Conservation (phyloP, 2,113 vertebrate species). For the Dromiciops gliroides region DNA sequence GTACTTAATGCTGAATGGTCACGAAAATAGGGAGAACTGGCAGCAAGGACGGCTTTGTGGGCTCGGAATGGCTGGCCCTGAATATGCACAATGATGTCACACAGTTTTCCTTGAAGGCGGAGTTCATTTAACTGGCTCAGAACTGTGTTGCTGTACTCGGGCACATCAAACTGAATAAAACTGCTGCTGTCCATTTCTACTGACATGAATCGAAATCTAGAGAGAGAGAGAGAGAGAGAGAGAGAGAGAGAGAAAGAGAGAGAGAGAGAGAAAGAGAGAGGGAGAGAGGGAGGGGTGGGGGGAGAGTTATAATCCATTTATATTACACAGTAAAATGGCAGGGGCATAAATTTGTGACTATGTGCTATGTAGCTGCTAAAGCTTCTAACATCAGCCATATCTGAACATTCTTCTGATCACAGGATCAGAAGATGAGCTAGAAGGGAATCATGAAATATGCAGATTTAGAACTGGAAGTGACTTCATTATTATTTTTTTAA, state of each 20-base stretch:
- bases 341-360: neutral
- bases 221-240: slow-evolving; percentile 66
- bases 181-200: slow-evolving; percentile 98
- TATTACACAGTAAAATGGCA: slow-evolving; percentile 1
- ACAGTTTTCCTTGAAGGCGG: slow-evolving; percentile 96
- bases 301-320: slow-evolving; percentile 46
- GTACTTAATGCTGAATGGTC: slow-evolving; percentile 98
- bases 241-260: neutral
- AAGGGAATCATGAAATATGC: neutral
- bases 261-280: neutral
- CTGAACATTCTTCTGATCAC: slow-evolving; percentile 3
- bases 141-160: slow-evolving; percentile 98
- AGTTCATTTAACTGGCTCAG: slow-evolving; percentile 98
- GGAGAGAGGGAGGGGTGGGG: too few relatives aligned
- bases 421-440: neutral
- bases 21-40: slow-evolving; percentile 98
- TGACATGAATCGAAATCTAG: slow-evolving; percentile 81
- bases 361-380: neutral
- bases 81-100: slow-evolving; percentile 98
- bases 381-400: neutral
- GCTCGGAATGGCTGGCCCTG: slow-evolving; percentile 98
- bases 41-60: slow-evolving; percentile 97
- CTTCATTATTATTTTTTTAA: neutral
- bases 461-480: neutral
- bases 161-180: slow-evolving; percentile 99